Percentiles rank a stretch among this genome's conserved stretches.
phyloP scores from a whole-genome alignment of 2,113 vertebrate species.

The Pseudorectes ferrugineus region DNA sequence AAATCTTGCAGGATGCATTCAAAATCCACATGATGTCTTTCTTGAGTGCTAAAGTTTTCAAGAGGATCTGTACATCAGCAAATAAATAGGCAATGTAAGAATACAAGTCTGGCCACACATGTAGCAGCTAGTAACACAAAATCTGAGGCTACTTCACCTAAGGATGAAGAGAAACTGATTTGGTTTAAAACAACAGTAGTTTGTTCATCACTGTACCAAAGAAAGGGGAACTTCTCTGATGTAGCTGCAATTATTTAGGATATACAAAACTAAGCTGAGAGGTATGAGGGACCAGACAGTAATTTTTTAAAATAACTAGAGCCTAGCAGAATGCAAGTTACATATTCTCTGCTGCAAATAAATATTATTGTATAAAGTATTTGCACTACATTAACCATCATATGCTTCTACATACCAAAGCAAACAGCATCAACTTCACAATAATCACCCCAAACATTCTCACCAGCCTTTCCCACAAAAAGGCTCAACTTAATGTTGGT shows the following conservation, averaged over 20 bases:
- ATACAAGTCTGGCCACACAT: neutral
- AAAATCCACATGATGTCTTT: conserved; percentile 64
- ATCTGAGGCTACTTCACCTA: neutral
- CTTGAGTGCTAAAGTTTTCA: conserved; percentile 65
- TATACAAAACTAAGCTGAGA: neutral
- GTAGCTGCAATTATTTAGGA: neutral
- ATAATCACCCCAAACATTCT: neutral
- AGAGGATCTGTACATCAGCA: conserved; percentile 67
- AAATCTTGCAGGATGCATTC: conserved; percentile 60
- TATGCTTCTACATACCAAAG: neutral
- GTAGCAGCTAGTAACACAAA: neutral
- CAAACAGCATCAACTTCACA: neutral
- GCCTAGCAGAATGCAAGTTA: neutral
- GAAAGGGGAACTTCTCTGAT: neutral
- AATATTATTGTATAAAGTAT: neutral
- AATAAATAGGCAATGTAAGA: conserved; percentile 63
- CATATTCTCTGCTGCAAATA: neutral
- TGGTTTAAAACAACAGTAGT: neutral
- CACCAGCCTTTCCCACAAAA: neutral
- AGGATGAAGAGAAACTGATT: neutral
- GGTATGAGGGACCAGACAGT: neutral
- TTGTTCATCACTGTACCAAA: neutral
- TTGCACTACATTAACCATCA: neutral
- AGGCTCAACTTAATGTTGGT: neutral
- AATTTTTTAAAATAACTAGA: neutral